Percentiles rank a stretch among this genome's conserved stretches.
These are phyloP conservation scores for Cistogaster globosa DNA, from an alignment of 2,888 invertebrate genomes.

Conservation along the genomic window DNA sequence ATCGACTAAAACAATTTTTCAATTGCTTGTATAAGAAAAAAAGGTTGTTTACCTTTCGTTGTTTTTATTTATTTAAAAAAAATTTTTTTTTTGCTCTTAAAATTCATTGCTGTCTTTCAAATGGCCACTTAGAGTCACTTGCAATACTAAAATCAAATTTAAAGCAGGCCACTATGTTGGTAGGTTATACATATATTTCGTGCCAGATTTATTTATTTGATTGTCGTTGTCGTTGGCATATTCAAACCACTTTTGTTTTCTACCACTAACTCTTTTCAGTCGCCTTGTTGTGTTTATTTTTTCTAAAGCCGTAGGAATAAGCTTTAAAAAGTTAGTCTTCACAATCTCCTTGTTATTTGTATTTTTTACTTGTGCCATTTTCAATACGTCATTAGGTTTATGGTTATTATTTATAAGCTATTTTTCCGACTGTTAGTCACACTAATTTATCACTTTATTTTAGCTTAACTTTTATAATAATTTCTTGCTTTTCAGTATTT, in stretches of 20 bases:
- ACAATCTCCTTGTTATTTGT: slow-evolving; percentile 14
- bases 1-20: slow-evolving; percentile 19
- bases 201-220: slow-evolving; percentile 70
- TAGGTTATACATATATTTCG: slow-evolving; percentile 71
- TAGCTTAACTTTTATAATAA: neutral
- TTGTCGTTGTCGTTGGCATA: slow-evolving; percentile 51
- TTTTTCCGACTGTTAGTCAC: slow-evolving; percentile 65
- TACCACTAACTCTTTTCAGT: slow-evolving; percentile 2
- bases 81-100: neutral
- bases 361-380: neutral
- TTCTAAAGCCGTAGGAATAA: neutral
- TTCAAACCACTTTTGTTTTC: slow-evolving; percentile 41
- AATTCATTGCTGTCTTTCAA: slow-evolving; percentile 58
- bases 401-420: slow-evolving; percentile 41
- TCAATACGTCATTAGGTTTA: slow-evolving; percentile 55
- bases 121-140: slow-evolving; percentile 68
- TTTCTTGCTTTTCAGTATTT: slow-evolving; percentile 17
- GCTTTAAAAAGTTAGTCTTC: neutral
- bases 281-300: neutral
- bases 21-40: slow-evolving; percentile 34
- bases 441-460: slow-evolving; percentile 41
- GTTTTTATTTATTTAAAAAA: slow-evolving; percentile 6
- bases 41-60: slow-evolving; percentile 70
- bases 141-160: slow-evolving; percentile 23
- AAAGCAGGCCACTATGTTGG: slow-evolving; percentile 72